Base-by-base conservation (phyloP, 1,140 invertebrate species). In the Euglossa dilemma region DNA sequence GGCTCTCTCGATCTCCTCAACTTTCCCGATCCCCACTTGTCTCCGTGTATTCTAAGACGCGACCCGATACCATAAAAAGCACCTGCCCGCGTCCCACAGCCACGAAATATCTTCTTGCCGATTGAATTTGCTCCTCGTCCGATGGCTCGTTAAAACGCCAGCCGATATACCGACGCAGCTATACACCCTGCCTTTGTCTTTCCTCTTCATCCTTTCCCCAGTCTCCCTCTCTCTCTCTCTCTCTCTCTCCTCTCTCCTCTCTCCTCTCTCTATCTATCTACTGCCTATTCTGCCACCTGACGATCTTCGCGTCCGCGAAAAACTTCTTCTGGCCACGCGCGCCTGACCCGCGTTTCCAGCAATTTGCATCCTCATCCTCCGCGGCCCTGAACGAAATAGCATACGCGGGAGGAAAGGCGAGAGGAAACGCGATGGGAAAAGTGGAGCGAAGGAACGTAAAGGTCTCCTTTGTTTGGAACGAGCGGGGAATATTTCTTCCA, bases 11-110 rank as follows among this genome's bases (percentile, higher is more conserved):
- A 75, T 83, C 73, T 47, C 25, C 45, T 61, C 36, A 23, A 23
- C 69, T 61, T 43, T 50, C 14, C 61, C 56, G 36, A 47, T 61
- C 80, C 54, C 59, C 77, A 76, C 79, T 74, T 47, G 57, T 71
- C 80, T 43, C 76, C 59, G 63, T 69, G 63, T 87, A 86, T 87
- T 80, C 85, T 80, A 73, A 80, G 81, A 63, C 52, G 28, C 78
- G 80, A 85, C 78, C 86, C 87, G 83, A 85, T 75, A 88, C 78
- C 83, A 59, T 88, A 88, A 88, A 82, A 85, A 87, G 83, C 78
- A 52, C 16, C 67, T 11, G 56, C 43, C 50, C 16, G 54, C 54
- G 23, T 28, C 61, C 52, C 72, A 25, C 56, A 64, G 52, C 61
- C 11, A 50, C 50, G 20, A 67, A 67, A 72, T 63, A 73, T 73